Evolutionary conservation across 2,797 vertebrate genomes (phyloP), one percentile per base, ranked within the genome.

Genomic region (Sebastolobus altivelis): DNA sequence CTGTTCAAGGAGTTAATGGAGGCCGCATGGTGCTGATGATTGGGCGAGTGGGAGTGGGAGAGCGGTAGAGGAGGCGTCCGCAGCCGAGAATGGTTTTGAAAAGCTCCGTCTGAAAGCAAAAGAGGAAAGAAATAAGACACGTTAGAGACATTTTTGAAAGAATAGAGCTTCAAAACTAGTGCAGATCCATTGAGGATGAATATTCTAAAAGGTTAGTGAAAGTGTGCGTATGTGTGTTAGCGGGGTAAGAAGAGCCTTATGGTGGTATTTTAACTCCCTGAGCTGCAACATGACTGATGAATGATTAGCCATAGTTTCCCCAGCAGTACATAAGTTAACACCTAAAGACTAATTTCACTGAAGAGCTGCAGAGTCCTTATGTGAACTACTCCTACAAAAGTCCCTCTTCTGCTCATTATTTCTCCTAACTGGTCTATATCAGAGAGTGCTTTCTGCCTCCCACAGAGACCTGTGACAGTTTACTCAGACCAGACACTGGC

Each of bases 1-100:
- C 97, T 95, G 93, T 98, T 99, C 83, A 99, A 90, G 82, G 98
- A 99, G 95, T 96, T 98, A 92, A 98, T 93, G 87, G 98, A 99
- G 90, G 98, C 96, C 0, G 97, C 95, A 29, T 99, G 98, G 94
- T 98, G 98, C 80, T 97, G 98, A 88, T 94, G 94, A 92, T 95
- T 98, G 79, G 97, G 97, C 2, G 97, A 97, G 94, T 99, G 98
- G 75, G 98, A 95, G 65, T 98, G 98, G 8, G 98, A 96, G 77
- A 98, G 96, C 0, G 97, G 97, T 5, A 97, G 96, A 0, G 98
- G 98, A 3, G 98, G 98, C 0, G 98, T 99, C 90, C 97, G 94
- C 86, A 99, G 96, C 79, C 98, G 96, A 20, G 98, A 95, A 89
- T 97, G 98, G 91, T 97, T 99, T 88, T 98, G 98, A 93, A 98